Evolutionary conservation across 2,797 vertebrate genomes (phyloP).

Genomic region (Gymnocypris eckloni): DNA sequence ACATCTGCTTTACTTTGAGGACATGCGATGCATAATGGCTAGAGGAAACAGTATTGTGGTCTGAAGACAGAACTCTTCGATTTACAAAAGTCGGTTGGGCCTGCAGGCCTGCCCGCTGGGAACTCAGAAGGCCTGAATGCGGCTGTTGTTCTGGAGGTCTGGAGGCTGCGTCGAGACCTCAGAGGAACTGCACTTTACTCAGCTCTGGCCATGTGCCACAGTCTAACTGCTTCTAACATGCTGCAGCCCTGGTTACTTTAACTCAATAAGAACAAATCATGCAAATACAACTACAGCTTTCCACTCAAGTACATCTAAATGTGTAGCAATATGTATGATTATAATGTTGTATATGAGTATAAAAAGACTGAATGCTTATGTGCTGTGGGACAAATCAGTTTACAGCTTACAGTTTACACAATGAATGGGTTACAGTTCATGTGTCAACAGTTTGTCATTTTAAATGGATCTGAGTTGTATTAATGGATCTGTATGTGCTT

Average conservation of each 20-base stretch:
- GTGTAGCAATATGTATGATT: background rate
- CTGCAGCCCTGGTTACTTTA: slow-evolving; percentile 7
- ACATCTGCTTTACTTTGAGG: slow-evolving; percentile 3
- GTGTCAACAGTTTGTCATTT: background rate
- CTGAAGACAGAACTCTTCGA: slow-evolving; percentile 16
- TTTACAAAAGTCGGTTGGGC: background rate
- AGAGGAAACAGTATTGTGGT: slow-evolving; percentile 23
- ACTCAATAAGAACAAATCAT: slow-evolving; percentile 1
- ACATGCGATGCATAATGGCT: background rate
- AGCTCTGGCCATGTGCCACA: slow-evolving; percentile 29
- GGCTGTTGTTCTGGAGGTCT: slow-evolving; percentile 48
- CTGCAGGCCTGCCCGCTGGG: slow-evolving; percentile 18
- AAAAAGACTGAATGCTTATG: background rate
- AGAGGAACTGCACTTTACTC: slow-evolving; percentile 38
- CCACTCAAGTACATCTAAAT: background rate
- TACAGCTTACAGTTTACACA: background rate
- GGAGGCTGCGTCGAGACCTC: slow-evolving; percentile 37
- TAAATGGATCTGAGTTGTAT: slow-evolving; percentile 3
- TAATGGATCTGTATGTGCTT: background rate
- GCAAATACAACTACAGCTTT: background rate
- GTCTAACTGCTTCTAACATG: slow-evolving; percentile 28
- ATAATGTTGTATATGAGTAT: background rate
- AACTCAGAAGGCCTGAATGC: slow-evolving; percentile 39
- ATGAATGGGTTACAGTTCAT: background rate
- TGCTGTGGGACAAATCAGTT: background rate